These are phyloP conservation scores for Trypoxylon attenuatum DNA, from an alignment of 2,888 invertebrate genomes.

Conservation along the genomic window DNA sequence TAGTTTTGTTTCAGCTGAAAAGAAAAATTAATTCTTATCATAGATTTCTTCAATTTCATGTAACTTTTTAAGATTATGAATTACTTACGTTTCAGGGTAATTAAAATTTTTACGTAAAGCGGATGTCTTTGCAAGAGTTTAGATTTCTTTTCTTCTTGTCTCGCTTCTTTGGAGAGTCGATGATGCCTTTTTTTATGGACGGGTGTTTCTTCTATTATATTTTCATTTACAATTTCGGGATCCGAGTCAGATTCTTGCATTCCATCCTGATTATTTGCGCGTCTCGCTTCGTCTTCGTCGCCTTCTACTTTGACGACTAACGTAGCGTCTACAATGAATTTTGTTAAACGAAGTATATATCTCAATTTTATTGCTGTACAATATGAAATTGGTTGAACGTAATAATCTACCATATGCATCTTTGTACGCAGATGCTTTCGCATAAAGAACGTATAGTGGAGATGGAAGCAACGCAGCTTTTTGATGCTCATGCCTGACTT, in stretches of 20 bases:
- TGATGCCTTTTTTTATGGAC: conserved; percentile 81
- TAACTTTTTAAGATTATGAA: neutral
- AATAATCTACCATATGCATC: conserved; percentile 82
- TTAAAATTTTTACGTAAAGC: conserved; percentile 80
- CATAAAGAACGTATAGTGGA: conserved; percentile 90
- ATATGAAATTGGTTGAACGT: too few species aligned
- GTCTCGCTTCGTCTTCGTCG: conserved; percentile 76
- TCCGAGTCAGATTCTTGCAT: conserved; percentile 83
- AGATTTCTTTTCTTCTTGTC: conserved; percentile 82
- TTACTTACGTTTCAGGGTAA: conserved; percentile 76
- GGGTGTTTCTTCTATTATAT: conserved; percentile 75
- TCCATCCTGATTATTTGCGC: conserved; percentile 75
- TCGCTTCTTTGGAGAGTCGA: conserved; percentile 80
- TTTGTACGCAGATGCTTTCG: conserved; percentile 88
- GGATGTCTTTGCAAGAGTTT: conserved; percentile 84
- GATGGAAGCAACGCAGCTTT: conserved; percentile 85
- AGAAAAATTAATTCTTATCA: conserved; percentile 3
- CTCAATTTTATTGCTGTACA: too few species aligned
- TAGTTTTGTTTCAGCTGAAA: conserved; percentile 80
- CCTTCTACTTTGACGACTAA: conserved; percentile 74
- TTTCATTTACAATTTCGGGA: conserved; percentile 76
- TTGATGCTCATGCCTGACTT: conserved; percentile 85
- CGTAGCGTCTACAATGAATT: conserved; percentile 60
- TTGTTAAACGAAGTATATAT: too few species aligned
- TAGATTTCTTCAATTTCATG: neutral